Conservation (phyloP, 2,888 invertebrate species). For the Brenthis hecate region DNA sequence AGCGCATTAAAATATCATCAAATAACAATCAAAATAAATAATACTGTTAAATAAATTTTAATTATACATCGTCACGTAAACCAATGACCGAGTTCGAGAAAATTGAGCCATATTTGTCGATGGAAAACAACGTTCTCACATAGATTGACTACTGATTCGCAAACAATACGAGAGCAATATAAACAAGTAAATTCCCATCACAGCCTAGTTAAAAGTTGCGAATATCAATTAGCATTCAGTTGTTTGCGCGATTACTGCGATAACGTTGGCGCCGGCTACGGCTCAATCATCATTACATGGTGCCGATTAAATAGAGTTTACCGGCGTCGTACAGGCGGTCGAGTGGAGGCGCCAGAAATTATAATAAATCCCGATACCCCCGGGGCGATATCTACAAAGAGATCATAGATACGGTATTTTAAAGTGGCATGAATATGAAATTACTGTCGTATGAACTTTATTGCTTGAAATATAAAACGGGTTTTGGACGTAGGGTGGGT, state of each 20-base stretch:
- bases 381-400: slow-evolving; percentile 31
- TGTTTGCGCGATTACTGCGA: slow-evolving; percentile 56
- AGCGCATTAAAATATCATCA: no score
- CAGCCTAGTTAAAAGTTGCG: slow-evolving; percentile 35
- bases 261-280: slow-evolving; percentile 53
- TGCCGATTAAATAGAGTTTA: slow-evolving; percentile 52
- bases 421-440: slow-evolving; percentile 32
- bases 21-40: neutral
- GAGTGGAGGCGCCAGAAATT: slow-evolving; percentile 41
- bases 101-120: slow-evolving; percentile 15
- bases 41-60: slow-evolving; percentile 5
- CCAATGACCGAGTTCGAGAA: slow-evolving; percentile 15
- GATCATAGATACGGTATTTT: slow-evolving; percentile 33
- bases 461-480: slow-evolving; percentile 8
- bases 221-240: slow-evolving; percentile 61
- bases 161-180: slow-evolving; percentile 7
- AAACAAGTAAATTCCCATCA: slow-evolving; percentile 13
- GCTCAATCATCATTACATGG: slow-evolving; percentile 42
- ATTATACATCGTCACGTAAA: neutral
- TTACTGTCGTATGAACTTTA: slow-evolving; percentile 25
- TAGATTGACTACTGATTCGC: slow-evolving; percentile 16
- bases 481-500: slow-evolving; percentile 14
- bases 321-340: slow-evolving; percentile 48
- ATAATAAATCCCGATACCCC: slow-evolving; percentile 40
- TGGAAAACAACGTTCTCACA: slow-evolving; percentile 11